phyloP scores from a whole-genome alignment of 2,888 invertebrate species.

The Drosophila histrio region DNA sequence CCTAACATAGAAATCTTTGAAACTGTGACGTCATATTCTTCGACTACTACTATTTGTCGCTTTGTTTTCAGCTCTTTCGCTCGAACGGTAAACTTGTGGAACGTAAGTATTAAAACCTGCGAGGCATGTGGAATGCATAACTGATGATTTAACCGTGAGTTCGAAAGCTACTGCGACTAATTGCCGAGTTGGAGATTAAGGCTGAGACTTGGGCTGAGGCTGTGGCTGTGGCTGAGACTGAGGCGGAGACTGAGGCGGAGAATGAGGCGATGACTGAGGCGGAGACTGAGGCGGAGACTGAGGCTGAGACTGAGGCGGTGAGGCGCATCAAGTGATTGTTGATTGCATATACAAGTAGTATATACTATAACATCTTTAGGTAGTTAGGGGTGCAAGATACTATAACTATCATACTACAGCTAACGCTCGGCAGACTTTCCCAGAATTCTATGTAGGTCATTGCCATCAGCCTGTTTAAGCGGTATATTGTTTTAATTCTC shows the following conservation, averaged over 20 bases:
- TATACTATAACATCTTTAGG: too few species aligned
- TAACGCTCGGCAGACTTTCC: conserved; percentile 1
- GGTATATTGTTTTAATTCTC: conserved; percentile 33
- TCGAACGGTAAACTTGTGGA: neutral
- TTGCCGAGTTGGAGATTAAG: neutral
- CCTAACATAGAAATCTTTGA: neutral
- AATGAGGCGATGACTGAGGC: neutral
- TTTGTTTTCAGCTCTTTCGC: neutral
- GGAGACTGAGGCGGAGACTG: neutral
- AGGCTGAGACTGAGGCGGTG: neutral
- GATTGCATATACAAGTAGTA: too few species aligned
- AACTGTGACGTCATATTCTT: conserved; percentile 18
- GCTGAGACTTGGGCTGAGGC: neutral
- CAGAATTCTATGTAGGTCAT: conserved; percentile 30
- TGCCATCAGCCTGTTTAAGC: conserved; percentile 3
- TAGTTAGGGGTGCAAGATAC: too few species aligned
- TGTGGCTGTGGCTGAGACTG: neutral
- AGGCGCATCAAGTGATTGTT: conserved; percentile 16
- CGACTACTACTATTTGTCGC: neutral
- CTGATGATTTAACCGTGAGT: conserved; percentile 33
- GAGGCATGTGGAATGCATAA: neutral
- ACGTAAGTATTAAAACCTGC: neutral
- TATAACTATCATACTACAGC: too few species aligned
- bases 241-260: neutral
- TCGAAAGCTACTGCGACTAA: conserved; percentile 33